Base-by-base conservation (phyloP, 2,797 vertebrate genomes). In the Argya squamiceps region DNA sequence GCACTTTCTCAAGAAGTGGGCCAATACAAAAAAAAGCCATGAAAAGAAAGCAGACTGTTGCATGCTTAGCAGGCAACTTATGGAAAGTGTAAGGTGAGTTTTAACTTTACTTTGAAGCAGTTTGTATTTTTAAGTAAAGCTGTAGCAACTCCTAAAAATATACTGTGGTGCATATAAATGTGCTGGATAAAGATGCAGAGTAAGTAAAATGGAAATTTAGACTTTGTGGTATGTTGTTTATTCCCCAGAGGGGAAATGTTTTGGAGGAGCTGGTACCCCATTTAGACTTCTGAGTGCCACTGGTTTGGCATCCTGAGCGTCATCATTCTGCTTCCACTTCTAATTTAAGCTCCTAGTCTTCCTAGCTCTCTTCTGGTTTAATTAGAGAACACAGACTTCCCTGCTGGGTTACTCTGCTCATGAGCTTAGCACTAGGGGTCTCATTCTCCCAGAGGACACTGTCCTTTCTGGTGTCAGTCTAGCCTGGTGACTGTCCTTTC, bases 161-260 rank as follows among this genome's bases (percentile, higher is more conserved):
- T 30, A 63, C 13, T 11, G 22, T 41, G 34, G 53, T 75, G 34
- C 60, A 60, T 65, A 44, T 53, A 84, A 91, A 59, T 52, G 36
- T 87, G 26, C 67, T 71, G 58, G 53, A 29, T 86, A 91, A 88
- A 87, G 65, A 90, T 60, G 13, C 58, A 36, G 69, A 79, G 55
- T 69, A 89, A 91, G 90, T 86, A 71, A 92, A 93, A 86, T 65
- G 62, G 83, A 90, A 93, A 89, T 92, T 50, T 50, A 73, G 52
- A 30, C 64, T 92, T 95, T 55, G 74, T 89, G 84, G 55, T 77
- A 34, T 44, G 52, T 77, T 94, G 70, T 84, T 94, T 91, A 71
- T 81, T 91, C 63, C 81, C 41, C 39, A 55, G 39, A 69, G 43
- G 70, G 74, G 75, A 79, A 84, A 60, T 71, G 88, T 78, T 84